A percentile compares a stretch with the other conserved stretches of the same genome.
These are phyloP conservation scores for Drosophila emarginata DNA, from an alignment of 2,888 invertebrate genomes.

Conservation along the genomic window DNA sequence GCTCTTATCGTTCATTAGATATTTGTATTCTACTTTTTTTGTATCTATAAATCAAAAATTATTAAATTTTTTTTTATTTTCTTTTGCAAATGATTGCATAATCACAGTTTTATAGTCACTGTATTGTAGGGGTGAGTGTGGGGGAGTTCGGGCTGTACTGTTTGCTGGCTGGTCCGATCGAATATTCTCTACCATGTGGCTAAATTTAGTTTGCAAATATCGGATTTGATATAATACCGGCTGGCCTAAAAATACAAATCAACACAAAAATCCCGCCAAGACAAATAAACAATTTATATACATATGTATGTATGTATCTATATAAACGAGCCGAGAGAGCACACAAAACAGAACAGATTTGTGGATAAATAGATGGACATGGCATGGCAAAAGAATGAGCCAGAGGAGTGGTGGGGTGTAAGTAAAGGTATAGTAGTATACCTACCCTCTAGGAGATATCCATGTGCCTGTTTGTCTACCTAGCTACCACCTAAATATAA, in stretches of 20 bases:
- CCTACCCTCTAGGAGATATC: neutral
- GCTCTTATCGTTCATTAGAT: neutral
- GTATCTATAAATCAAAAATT: neutral
- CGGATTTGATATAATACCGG: conserved; percentile 67
- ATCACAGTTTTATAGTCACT: conserved; percentile 52
- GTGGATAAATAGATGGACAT: conserved; percentile 1
- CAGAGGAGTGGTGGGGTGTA: neutral
- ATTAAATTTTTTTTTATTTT: neutral
- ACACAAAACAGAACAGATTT: conserved; percentile 2
- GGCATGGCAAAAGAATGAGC: neutral
- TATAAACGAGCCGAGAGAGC: neutral
- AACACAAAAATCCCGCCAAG: conserved; percentile 27
- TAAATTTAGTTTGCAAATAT: conserved; percentile 57
- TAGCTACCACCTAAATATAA: no score
- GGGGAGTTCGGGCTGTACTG: neutral
- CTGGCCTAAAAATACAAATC: conserved; percentile 63
- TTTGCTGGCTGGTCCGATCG: conserved; percentile 29
- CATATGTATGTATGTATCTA: neutral
- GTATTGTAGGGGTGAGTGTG: conserved; percentile 3
- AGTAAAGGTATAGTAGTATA: neutral
- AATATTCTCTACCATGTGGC: conserved; percentile 24
- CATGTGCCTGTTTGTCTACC: neutral
- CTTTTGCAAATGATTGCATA: conserved; percentile 47
- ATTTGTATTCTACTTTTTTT: neutral
- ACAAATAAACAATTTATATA: conserved; percentile 29